Evolutionary conservation across 2,797 vertebrate species (phyloP).

Genomic region (Siniperca obscura): DNA sequence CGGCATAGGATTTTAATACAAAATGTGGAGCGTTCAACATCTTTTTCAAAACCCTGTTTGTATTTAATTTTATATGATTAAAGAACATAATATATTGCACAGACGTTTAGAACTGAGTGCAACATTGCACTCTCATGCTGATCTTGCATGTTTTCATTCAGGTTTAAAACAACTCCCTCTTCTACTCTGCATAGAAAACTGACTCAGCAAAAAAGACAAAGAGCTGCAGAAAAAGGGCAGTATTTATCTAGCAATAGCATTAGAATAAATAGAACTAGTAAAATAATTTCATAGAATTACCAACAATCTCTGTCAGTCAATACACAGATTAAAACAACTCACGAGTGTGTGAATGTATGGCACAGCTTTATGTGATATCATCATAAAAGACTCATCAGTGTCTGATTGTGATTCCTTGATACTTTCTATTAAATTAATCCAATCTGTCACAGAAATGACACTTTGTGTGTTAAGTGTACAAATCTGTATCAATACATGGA

Average conservation of each 20-base stretch:
- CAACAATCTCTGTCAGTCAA: conserved; percentile 32
- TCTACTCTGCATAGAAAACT: conserved; percentile 60
- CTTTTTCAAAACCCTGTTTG: conserved; percentile 49
- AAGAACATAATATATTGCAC: conserved; percentile 59
- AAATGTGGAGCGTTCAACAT: conserved; percentile 61
- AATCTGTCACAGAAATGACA: conserved; percentile 15
- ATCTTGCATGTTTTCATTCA: conserved; percentile 57
- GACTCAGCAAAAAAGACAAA: conserved; percentile 43
- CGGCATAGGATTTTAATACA: conserved; percentile 58
- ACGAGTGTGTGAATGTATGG: conserved; percentile 10
- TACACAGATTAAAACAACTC: conserved; percentile 36
- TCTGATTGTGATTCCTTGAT: conserved; percentile 3
- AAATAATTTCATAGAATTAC: conserved; percentile 49
- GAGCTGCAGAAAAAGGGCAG: conserved; percentile 57
- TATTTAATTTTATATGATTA: conserved; percentile 30
- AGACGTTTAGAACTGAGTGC: conserved; percentile 45
- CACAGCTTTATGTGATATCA: conserved; percentile 5
- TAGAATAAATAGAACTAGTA: conserved; percentile 47
- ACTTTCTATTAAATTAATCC: conserved; percentile 8
- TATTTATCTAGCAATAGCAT: conserved; percentile 54
- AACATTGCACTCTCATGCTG: conserved; percentile 61
- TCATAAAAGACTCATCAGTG: conserved; percentile 9
- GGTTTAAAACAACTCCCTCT: conserved; percentile 22
- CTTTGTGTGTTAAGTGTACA: conserved; percentile 18
- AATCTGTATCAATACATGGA: conserved; percentile 18